Conservation (phyloP, 2,113 vertebrate genomes). For the Larimichthys crocea region DNA sequence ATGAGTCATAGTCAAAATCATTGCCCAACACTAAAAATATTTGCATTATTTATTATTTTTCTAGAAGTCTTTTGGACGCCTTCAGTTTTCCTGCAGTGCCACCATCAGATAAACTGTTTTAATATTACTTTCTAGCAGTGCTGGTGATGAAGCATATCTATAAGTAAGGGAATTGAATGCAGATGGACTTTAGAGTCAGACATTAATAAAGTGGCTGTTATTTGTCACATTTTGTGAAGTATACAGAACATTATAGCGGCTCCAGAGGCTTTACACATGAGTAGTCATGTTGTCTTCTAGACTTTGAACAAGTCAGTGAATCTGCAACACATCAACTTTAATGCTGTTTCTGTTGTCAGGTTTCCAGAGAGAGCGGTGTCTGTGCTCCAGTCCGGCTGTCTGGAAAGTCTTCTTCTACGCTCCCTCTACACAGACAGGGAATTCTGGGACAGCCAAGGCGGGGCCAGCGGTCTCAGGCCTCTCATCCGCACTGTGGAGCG, state of each 20-base stretch:
- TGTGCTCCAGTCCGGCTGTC: slow-evolving; percentile 86
- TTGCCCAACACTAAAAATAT: no score
- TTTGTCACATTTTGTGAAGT: not conserved
- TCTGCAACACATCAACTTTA: not conserved
- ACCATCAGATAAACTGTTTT: no score
- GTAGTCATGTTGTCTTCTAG: not conserved
- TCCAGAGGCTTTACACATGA: not conserved
- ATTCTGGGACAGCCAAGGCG: slow-evolving; percentile 89
- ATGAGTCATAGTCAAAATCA: no score
- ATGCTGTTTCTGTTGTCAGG: slow-evolving; percentile 76
- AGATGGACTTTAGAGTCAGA: no score
- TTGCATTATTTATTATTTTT: no score
- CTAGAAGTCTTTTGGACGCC: no score
- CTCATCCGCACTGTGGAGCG: slow-evolving; percentile 82
- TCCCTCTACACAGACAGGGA: slow-evolving; percentile 87
- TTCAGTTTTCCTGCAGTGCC: no score
- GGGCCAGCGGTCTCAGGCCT: slow-evolving; percentile 78
- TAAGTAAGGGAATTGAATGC: no score
- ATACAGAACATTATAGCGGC: not conserved
- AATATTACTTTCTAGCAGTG: no score
- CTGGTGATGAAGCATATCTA: no score
- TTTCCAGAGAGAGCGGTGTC: slow-evolving; percentile 86
- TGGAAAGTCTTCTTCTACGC: slow-evolving; percentile 86
- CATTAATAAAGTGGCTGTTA: not conserved
- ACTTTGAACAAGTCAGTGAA: not conserved